Base-by-base conservation (phyloP, 2,888 invertebrate genomes). In the Cerceris ruficornis region DNA sequence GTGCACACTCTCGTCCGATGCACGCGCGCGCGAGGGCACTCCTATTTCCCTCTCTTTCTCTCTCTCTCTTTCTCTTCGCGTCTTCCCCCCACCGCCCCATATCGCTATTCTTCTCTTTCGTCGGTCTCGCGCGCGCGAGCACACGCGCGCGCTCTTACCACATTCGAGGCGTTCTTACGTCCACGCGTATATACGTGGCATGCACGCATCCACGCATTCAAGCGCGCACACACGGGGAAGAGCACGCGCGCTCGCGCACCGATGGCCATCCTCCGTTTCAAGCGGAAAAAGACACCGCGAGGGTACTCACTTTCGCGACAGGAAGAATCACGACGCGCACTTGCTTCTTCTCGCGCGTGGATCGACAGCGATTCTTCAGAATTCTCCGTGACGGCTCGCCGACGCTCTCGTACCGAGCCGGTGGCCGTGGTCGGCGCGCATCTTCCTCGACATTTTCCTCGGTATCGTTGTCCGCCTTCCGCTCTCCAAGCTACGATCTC, bases 291-390 rank as follows among this genome's bases (percentile, higher is more conserved):
- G 13, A 52, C n/a, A 50, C 49, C 13, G 59, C 52, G 42, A 58
- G 62, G 41, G 52, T 84, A 84, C 84, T 84, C 84, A 84, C 84
- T 84, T 42, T 84, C 84, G 73, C 84, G 81, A 46, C 62, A 62
- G 67, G 64, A 72, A 64, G 62, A 68, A 72, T 72, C 71, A 65
- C 80, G 59, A 46, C 66, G 14, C 49, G 75, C 75, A 75, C 69
- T 76, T 62, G 49, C 54, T 69, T 28, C 49, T 64, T 70, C 41
- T 42, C 60, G 39, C 58, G 69, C 61, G 73, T 41, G 43, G 64
- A 57, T 71, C n/a, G n/a, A n/a, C n/a, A 64, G 42, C 65, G 77
- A 74, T 69, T 71, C 75, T 43, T 78, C 74, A 79, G 75, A 83
- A 55, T 57, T 60, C 72, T 54, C 66, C 71, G 67, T 58, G 75